phyloP scores from a whole-genome alignment of 2,888 invertebrate genomes.

The Diabrotica balteata region DNA sequence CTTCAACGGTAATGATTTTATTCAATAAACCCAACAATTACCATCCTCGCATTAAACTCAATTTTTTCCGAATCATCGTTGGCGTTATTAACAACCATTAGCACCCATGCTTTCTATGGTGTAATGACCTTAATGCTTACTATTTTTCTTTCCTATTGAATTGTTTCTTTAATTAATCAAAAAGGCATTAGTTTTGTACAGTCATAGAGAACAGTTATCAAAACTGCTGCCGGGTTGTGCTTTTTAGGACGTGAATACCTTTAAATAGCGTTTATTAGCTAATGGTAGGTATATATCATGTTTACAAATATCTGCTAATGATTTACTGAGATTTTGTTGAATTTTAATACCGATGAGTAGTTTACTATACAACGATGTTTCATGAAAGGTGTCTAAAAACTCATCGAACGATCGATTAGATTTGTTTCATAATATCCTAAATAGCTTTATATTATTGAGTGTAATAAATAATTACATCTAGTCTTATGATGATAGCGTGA shows the following conservation, averaged over 20 bases:
- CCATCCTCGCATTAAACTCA: slow-evolving; percentile 1
- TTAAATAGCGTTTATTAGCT: background rate
- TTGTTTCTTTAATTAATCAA: slow-evolving; percentile 12
- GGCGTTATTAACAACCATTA: slow-evolving; percentile 11
- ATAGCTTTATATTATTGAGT: too few relatives aligned
- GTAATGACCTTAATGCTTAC: slow-evolving; percentile 12
- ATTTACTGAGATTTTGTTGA: background rate
- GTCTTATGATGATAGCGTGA: too few relatives aligned
- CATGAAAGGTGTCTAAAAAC: too few relatives aligned
- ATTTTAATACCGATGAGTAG: too few relatives aligned
- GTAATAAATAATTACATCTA: too few relatives aligned
- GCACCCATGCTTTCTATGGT: slow-evolving; percentile 9
- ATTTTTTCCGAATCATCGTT: slow-evolving; percentile 10
- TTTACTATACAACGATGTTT: too few relatives aligned
- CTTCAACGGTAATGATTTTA: slow-evolving; percentile 7
- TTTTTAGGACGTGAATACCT: background rate
- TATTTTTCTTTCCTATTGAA: slow-evolving; percentile 2
- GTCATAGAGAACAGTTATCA: slow-evolving; percentile 3
- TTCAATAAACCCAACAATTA: slow-evolving; percentile 11
- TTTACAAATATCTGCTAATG: slow-evolving; percentile 6
- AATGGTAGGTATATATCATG: slow-evolving; percentile 6
- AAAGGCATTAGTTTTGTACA: slow-evolving; percentile 12
- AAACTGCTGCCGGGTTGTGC: slow-evolving; percentile 6
- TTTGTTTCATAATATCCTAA: too few relatives aligned
- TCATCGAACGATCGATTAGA: too few relatives aligned